These are phyloP conservation scores for Myxocyprinus asiaticus DNA, from an alignment of 2,113 vertebrate genomes.

Conservation along the genomic window DNA sequence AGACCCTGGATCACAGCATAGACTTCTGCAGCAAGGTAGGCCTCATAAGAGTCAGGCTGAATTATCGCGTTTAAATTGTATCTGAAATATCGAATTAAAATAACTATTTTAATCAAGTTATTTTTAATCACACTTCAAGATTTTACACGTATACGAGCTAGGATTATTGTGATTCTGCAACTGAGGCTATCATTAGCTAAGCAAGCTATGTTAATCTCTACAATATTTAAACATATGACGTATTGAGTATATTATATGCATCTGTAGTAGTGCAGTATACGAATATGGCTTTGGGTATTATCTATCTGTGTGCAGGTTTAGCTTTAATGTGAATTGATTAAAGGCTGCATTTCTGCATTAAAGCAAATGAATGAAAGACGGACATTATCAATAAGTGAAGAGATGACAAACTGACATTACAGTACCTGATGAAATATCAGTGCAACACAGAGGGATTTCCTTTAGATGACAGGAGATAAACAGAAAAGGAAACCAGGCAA, in stretches of 20 bases:
- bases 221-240: neutral
- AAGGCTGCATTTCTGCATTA: neutral
- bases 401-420: neutral
- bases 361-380: constrained; percentile 17
- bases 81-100: neutral
- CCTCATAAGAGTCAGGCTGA: neutral
- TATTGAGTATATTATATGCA: neutral
- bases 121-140: too few species aligned
- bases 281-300: neutral
- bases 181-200: neutral
- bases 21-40: constrained; percentile 89
- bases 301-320: neutral
- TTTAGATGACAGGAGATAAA: neutral
- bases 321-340: neutral
- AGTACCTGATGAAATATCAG: constrained; percentile 19
- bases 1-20: constrained; percentile 76
- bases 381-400: neutral
- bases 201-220: neutral
- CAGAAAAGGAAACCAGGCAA: neutral
- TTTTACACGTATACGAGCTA: too few species aligned
- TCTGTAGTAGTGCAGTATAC: neutral
- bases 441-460: constrained; percentile 8
- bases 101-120: too few species aligned
- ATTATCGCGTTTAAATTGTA: neutral
- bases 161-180: neutral